Evolutionary conservation across 2,797 vertebrate species (phyloP).

Genomic region (Phataginus tricuspis): DNA sequence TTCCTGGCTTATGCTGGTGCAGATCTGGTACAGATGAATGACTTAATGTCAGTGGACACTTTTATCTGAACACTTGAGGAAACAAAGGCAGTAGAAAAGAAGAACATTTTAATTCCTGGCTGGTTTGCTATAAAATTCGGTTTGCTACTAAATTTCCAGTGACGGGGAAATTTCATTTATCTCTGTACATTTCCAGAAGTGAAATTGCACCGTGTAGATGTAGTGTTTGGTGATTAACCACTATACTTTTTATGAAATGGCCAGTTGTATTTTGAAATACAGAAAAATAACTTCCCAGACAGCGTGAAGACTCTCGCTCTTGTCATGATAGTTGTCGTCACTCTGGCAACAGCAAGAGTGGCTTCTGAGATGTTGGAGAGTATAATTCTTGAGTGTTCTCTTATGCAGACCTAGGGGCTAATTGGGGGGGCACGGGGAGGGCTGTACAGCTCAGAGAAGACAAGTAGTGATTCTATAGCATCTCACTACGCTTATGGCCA

Average conservation of each 20-base stretch:
- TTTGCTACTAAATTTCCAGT: neutral
- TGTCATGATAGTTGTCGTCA: neutral
- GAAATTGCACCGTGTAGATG: neutral
- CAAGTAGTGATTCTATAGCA: no score
- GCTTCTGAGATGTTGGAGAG: neutral
- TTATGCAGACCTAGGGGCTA: neutral
- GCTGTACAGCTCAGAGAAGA: no score
- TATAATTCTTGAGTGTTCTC: neutral
- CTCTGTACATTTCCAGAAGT: constrained; percentile 45
- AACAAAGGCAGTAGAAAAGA: neutral
- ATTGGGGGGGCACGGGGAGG: neutral
- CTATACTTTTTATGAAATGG: neutral
- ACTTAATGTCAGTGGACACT: neutral
- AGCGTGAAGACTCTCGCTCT: neutral
- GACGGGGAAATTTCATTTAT: neutral
- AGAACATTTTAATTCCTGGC: neutral
- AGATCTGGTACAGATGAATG: neutral
- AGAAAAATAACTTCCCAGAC: neutral
- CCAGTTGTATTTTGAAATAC: constrained; percentile 45
- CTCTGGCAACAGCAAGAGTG: neutral
- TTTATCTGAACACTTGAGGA: neutral
- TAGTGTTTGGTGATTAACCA: neutral
- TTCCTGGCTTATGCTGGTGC: neutral
- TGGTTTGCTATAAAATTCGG: neutral
- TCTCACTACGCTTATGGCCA: no score